Conservation (phyloP, 2,113 vertebrate species). For the Gavia stellata region DNA sequence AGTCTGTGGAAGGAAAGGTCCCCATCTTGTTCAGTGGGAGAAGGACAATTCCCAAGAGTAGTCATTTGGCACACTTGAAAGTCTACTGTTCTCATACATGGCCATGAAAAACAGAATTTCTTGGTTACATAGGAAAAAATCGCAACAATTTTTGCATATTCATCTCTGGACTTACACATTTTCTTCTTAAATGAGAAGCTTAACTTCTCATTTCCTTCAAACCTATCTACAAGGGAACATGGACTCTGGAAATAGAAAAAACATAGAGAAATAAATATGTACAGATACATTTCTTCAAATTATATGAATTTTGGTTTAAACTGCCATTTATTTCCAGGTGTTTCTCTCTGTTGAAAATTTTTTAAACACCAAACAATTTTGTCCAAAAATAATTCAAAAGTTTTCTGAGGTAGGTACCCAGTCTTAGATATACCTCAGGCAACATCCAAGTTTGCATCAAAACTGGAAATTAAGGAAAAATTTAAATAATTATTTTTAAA, state of each 20-base stretch:
- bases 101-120: neutral
- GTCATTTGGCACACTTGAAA: neutral
- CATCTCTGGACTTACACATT: neutral
- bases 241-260: neutral
- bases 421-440: neutral
- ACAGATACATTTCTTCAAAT: neutral
- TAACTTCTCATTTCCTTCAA: neutral
- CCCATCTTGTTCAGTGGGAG: neutral
- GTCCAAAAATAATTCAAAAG: neutral
- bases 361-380: neutral
- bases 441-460: neutral
- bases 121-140: neutral
- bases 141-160: neutral
- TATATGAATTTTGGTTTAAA: neutral
- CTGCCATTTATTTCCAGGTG: neutral
- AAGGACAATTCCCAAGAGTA: neutral
- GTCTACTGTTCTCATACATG: neutral
- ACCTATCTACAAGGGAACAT: neutral
- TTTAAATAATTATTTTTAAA: neutral
- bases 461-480: neutral
- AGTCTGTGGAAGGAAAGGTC: neutral
- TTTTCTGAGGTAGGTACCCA: neutral
- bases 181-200: neutral
- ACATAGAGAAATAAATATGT: neutral
- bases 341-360: fast-evolving